Percentiles rank a stretch among this genome's conserved stretches.
Conservation (phyloP, 2,797 vertebrate species). For the Momotus momota region DNA sequence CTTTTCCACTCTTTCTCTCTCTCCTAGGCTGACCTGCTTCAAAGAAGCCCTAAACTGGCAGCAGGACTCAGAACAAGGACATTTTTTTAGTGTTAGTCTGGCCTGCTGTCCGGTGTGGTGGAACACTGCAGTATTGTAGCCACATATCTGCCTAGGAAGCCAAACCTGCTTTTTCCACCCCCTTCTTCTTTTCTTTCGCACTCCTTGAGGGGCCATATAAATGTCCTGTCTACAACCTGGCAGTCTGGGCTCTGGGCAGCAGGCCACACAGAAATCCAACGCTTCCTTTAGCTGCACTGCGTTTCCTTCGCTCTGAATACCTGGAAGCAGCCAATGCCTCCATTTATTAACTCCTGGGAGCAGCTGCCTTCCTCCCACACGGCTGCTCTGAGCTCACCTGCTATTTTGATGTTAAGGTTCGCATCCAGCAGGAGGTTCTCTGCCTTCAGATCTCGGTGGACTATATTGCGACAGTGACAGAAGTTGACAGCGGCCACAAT, state of each 20-base stretch:
- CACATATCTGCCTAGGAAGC: not conserved
- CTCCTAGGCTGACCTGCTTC: not conserved
- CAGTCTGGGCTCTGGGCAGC: constrained; percentile 42
- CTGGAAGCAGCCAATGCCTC: constrained; percentile 37
- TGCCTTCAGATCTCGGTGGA: constrained; percentile 97
- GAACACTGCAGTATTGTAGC: not conserved
- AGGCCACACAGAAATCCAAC: constrained; percentile 53
- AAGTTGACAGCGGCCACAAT: constrained; percentile 97
- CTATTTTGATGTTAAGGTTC: constrained; percentile 99
- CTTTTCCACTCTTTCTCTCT: not conserved
- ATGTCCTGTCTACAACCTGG: constrained; percentile 33
- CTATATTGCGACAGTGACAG: constrained; percentile 96
- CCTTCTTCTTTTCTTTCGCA: not conserved
- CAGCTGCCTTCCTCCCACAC: constrained; percentile 44
- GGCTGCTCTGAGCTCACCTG: constrained; percentile 78
- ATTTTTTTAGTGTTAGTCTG: fast-evolving
- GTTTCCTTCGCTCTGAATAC: constrained; percentile 40
- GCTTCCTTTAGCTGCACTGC: constrained; percentile 20
- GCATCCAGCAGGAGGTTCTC: constrained; percentile 98
- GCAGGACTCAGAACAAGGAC: not conserved
- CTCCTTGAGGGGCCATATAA: not conserved
- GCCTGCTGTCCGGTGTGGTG: fast-evolving
- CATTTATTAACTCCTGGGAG: constrained; percentile 28
- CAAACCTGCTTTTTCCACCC: not conserved
- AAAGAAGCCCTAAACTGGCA: not conserved